Conservation (phyloP, 2,888 invertebrate species). For the Hyles lineata region DNA sequence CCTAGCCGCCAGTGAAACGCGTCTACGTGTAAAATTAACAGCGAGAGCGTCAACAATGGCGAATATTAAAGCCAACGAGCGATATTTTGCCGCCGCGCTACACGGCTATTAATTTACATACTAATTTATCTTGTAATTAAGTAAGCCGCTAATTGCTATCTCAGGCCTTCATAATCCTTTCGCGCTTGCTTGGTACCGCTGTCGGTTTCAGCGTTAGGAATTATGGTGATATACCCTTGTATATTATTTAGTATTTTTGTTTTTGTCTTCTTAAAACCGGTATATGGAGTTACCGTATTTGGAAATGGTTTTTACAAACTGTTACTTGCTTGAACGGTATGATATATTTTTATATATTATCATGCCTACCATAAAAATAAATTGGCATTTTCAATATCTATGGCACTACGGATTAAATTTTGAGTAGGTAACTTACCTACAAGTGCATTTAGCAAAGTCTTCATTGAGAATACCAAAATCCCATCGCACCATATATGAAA, state of each 20-base stretch:
- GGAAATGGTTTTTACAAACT: neutral
- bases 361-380: too few relatives aligned
- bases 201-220: conserved; percentile 33
- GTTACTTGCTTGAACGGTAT: too few relatives aligned
- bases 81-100: conserved; percentile 33
- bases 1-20: neutral
- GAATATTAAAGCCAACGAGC: conserved; percentile 25
- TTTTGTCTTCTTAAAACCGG: neutral
- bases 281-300: neutral
- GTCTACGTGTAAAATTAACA: conserved; percentile 25
- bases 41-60: conserved; percentile 20
- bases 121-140: conserved; percentile 85
- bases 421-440: too few relatives aligned
- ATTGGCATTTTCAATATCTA: too few relatives aligned
- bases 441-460: too few relatives aligned
- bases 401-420: too few relatives aligned
- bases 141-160: conserved; percentile 83
- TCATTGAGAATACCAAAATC: too few relatives aligned
- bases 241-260: neutral
- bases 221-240: conserved; percentile 52
- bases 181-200: conserved; percentile 64
- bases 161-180: conserved; percentile 84
- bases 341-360: too few relatives aligned
- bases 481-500: too few relatives aligned
- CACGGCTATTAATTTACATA: conserved; percentile 81